Evolutionary conservation across 2,888 invertebrate species (phyloP).

Genomic region (Neuroscelio doddi): DNA sequence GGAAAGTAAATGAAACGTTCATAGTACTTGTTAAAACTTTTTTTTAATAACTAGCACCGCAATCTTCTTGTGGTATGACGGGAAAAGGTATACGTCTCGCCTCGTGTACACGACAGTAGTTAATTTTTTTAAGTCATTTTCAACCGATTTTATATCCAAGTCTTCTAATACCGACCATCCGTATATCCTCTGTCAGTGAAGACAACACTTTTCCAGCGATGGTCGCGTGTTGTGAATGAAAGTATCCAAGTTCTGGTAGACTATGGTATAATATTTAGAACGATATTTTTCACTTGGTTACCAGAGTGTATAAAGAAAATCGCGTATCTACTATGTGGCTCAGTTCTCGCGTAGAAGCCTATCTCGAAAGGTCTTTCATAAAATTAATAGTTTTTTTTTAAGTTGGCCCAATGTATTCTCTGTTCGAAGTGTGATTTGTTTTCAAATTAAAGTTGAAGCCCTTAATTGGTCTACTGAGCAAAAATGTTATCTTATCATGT

Average conservation of each 20-base stretch:
- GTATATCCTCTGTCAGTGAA: slow-evolving; percentile 38
- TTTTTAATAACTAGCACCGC: slow-evolving; percentile 30
- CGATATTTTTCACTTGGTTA: slow-evolving; percentile 72
- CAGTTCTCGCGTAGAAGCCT: slow-evolving; percentile 68
- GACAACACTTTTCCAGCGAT: slow-evolving; percentile 66
- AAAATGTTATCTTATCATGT: slow-evolving; percentile 63
- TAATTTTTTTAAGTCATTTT: slow-evolving; percentile 36
- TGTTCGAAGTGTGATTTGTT: slow-evolving; percentile 32
- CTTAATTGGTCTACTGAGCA: slow-evolving; percentile 21
- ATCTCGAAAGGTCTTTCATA: slow-evolving; percentile 57
- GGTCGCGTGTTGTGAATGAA: slow-evolving; percentile 72
- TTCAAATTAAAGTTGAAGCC: slow-evolving; percentile 16
- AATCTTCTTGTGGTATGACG: slow-evolving; percentile 43
- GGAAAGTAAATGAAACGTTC: slow-evolving; percentile 32
- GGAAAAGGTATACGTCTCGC: slow-evolving; percentile 46
- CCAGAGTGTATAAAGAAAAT: slow-evolving; percentile 73
- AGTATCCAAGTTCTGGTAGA: slow-evolving; percentile 64
- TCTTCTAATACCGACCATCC: slow-evolving; percentile 41
- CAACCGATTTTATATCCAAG: slow-evolving; percentile 34
- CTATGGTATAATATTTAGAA: slow-evolving; percentile 71
- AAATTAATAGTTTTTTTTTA: slow-evolving; percentile 29
- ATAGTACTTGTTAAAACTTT: slow-evolving; percentile 23
- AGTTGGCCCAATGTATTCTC: slow-evolving; percentile 44
- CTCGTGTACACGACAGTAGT: slow-evolving; percentile 21
- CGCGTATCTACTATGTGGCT: slow-evolving; percentile 70